A percentile compares a stretch with the other conserved stretches of the same genome.
phyloP scores from a whole-genome alignment of 2,113 vertebrate genomes.

The Dendrocopos noguchii region DNA sequence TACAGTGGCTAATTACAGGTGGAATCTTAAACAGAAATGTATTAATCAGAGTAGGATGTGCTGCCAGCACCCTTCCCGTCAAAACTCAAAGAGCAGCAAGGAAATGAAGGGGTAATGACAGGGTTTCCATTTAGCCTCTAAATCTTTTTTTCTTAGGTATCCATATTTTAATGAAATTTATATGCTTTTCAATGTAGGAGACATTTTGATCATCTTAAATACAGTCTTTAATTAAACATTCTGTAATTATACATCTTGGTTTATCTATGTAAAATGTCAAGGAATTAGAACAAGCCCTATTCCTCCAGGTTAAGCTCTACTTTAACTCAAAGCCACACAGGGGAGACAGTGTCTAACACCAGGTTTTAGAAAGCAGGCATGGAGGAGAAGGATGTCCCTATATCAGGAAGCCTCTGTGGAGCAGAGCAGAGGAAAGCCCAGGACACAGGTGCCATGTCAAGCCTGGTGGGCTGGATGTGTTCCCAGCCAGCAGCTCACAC shows the following conservation, averaged over 20 bases:
- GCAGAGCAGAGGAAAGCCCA: background rate
- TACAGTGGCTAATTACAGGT: constrained; percentile 44
- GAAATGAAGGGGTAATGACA: constrained; percentile 45
- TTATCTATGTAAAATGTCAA: constrained; percentile 13
- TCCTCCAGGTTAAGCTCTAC: constrained; percentile 3
- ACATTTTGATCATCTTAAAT: constrained; percentile 26
- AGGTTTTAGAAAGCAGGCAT: background rate
- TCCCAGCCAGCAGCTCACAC: background rate
- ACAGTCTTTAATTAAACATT: constrained; percentile 42
- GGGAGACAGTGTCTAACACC: background rate
- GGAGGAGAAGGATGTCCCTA: background rate
- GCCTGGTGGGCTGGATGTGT: background rate
- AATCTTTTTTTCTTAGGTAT: constrained; percentile 23
- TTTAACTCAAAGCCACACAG: background rate
- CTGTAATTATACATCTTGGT: constrained; percentile 28
- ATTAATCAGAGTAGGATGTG: constrained; percentile 17
- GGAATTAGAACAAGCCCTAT: constrained; percentile 2
- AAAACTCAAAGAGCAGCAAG: constrained; percentile 17
- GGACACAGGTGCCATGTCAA: background rate
- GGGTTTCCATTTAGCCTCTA: constrained; percentile 3
- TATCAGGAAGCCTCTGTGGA: background rate
- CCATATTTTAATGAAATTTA: constrained; percentile 30
- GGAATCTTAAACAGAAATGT: background rate
- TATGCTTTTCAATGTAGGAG: constrained; percentile 15
- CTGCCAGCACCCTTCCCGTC: background rate